phyloP scores from a whole-genome alignment of 2,113 vertebrate genomes.

The Clarias magur region DNA sequence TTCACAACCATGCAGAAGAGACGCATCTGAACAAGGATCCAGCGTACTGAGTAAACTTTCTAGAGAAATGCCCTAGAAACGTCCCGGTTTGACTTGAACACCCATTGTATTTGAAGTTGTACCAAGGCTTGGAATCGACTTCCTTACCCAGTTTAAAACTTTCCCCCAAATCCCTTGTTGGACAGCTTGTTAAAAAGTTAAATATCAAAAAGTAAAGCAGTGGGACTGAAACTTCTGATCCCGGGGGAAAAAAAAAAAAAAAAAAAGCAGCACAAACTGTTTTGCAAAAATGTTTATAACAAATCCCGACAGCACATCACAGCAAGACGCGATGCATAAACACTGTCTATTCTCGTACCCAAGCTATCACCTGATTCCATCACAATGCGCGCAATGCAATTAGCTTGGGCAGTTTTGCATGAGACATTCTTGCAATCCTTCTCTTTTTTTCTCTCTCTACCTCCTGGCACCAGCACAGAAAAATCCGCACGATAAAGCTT shows the following conservation, averaged over 20 bases:
- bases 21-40: too few species aligned
- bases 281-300: neutral
- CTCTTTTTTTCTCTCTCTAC: neutral
- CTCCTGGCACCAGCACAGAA: neutral
- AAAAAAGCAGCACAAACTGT: neutral
- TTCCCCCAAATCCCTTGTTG: neutral
- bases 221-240: neutral
- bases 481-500: constrained; percentile 24
- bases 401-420: constrained; percentile 10
- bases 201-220: neutral
- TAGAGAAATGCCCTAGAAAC: too few species aligned
- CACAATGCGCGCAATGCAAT: neutral
- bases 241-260: neutral
- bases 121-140: neutral
- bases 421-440: neutral
- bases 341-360: neutral
- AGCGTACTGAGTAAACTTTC: too few species aligned
- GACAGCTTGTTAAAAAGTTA: neutral
- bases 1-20: too few species aligned
- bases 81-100: too few species aligned
- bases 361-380: constrained; percentile 1
- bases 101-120: too few species aligned
- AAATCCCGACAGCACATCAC: neutral
- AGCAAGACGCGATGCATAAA: neutral
- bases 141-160: neutral